phyloP scores from a whole-genome alignment of 2,888 invertebrate species.

The Gari tellinella region DNA sequence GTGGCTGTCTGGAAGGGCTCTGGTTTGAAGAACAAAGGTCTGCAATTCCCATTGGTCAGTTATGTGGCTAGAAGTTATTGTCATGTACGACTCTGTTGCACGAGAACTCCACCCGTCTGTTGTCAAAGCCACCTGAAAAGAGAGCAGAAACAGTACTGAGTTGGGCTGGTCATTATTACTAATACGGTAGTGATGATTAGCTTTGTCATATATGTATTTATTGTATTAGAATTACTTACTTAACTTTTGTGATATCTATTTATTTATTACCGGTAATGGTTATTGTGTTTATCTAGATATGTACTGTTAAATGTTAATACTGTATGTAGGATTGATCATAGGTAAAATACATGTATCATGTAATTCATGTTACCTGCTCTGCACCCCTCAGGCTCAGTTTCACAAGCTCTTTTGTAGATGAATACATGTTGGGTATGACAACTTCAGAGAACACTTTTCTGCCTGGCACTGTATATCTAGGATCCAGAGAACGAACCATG shows the following conservation, averaged over 20 bases:
- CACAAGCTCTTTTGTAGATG: conserved; percentile 6
- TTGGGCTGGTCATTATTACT: too few species aligned
- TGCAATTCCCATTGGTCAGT: conserved; percentile 36
- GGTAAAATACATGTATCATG: too few species aligned
- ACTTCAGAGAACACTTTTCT: conserved; percentile 11
- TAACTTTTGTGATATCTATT: too few species aligned
- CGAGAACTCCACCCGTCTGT: conserved; percentile 56
- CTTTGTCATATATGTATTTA: too few species aligned
- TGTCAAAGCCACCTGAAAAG: conserved; percentile 34
- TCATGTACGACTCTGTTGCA: conserved; percentile 42
- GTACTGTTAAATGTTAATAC: too few species aligned
- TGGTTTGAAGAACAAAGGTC: conserved; percentile 30
- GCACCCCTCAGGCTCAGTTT: conserved; percentile 13
- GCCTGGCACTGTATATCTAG: conserved; percentile 16
- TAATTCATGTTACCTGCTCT: too few species aligned
- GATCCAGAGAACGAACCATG: conserved; percentile 7
- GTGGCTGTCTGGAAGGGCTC: conserved; percentile 21
- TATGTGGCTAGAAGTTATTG: conserved; percentile 49
- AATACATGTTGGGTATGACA: conserved; percentile 8
- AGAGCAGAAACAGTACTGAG: too few species aligned
- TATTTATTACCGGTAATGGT: too few species aligned
- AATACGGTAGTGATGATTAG: too few species aligned
- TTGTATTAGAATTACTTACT: too few species aligned
- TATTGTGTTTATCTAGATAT: too few species aligned
- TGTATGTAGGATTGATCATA: too few species aligned